Conservation (phyloP, 2,888 invertebrate genomes). For the Morpho helenor region DNA sequence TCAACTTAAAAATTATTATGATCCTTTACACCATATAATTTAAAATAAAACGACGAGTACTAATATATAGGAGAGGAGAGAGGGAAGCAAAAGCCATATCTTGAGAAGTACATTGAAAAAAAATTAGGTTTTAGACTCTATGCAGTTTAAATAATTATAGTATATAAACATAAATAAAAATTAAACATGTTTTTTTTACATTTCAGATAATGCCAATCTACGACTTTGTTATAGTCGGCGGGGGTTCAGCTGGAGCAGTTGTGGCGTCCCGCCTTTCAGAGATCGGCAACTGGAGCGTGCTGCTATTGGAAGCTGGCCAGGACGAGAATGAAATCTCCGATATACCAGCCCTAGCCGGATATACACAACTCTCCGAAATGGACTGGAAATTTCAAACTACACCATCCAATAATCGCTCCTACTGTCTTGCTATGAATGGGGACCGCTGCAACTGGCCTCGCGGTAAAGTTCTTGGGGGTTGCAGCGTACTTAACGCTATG, state of each 20-base stretch:
- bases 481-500: constrained; percentile 94
- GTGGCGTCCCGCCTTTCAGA: constrained; percentile 91
- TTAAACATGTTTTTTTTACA: constrained; percentile 3
- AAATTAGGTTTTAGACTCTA: no score
- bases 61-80: no score
- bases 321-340: constrained; percentile 94
- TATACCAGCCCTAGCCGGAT: constrained; percentile 90
- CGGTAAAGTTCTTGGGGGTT: constrained; percentile 94
- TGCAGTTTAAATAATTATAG: no score
- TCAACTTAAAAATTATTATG: no score
- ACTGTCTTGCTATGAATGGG: constrained; percentile 92
- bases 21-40: no score
- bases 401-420: constrained; percentile 86
- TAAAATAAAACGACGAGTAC: no score
- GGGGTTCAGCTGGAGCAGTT: constrained; percentile 94
- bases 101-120: no score
- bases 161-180: no score
- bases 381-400: constrained; percentile 96
- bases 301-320: constrained; percentile 91
- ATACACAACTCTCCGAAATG: constrained; percentile 90
- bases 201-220: constrained; percentile 86
- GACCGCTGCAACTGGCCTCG: constrained; percentile 95
- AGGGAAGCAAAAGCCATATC: background rate
- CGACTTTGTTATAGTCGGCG: constrained; percentile 93
- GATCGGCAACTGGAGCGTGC: constrained; percentile 88